These are phyloP conservation scores for Naja naja DNA, from an alignment of 2,113 vertebrate species.

Conservation along the genomic window DNA sequence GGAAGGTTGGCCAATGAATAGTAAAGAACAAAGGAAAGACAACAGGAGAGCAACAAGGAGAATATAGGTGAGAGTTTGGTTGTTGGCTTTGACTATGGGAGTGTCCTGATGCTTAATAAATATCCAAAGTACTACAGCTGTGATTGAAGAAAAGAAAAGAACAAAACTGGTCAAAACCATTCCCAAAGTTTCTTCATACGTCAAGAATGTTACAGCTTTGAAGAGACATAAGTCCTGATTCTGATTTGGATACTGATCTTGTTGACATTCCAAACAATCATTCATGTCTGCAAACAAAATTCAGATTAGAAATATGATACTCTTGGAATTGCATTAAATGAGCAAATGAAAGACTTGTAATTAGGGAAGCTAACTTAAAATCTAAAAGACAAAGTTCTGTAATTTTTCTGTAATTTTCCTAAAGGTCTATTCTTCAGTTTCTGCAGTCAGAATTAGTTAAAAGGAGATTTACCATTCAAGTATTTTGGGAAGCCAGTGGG, in stretches of 20 bases:
- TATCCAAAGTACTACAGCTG: not conserved
- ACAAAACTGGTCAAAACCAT: not conserved
- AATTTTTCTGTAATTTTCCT: not conserved
- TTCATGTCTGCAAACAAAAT: not conserved
- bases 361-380: not conserved
- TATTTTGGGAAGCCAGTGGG: not conserved
- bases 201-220: not conserved
- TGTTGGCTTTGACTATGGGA: constrained; percentile 9
- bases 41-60: not conserved
- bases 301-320: not conserved
- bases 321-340: not conserved
- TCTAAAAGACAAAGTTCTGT: not conserved
- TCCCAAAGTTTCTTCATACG: not conserved
- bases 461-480: not conserved
- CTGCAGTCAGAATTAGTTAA: not conserved
- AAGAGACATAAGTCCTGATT: not conserved
- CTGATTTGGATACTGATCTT: not conserved
- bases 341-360: not conserved
- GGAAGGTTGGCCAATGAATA: not conserved
- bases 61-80: not conserved
- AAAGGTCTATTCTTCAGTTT: not conserved
- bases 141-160: not conserved
- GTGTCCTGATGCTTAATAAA: not conserved
- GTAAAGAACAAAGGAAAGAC: not conserved
- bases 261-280: not conserved